Evolutionary conservation across 1,140 invertebrate species (phyloP), one percentile per base, ranked within the genome.

Genomic region (Saccostrea glomerata): DNA sequence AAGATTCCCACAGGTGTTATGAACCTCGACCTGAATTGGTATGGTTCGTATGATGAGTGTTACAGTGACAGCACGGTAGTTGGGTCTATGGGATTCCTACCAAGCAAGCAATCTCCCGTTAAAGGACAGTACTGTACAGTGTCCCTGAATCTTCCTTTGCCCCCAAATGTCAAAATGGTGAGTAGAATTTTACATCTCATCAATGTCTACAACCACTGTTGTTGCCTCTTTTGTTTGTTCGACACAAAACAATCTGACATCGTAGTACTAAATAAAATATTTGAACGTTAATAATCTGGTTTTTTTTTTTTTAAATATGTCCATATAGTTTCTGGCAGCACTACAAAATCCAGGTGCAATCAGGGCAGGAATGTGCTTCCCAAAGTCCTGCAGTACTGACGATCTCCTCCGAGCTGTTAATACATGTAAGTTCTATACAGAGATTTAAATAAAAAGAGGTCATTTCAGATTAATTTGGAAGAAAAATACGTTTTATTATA

Each of bases 351-450:
- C 85, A 25, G 85, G 70, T 55, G 25, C 54, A 4, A 58, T 84
- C 25, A 84, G 25, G 25, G 56, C 56, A 9, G 83, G 83, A 54
- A 56, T 84, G 47, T 84, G 83, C 56, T 56, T 84, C 23, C 83
- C 83, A 25, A 58, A 84, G n/a, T 56, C 83, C 23, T 84, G 83
- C 40, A 84, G 54, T 13, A 84, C 20, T 56, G 83, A 84, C n/a
- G 83, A 84, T 25, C 54, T 56, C 11, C 17, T 84, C 17, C 11
- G 23, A 55, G 40, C 55, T 55, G 47, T 84, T n/a, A 84, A 58
- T 56, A 47, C 83, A 7, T 55, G 83, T 84, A 84, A 54, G 47
- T 54, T 20, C 17, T 13, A 30, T 83, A 40, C 36, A 47, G 36
- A 36, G 20, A n/a, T 47, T n/a, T 73, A 73, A 11, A 17, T 23